phyloP scores from a whole-genome alignment of 2,113 vertebrate genomes.

The Neoarius graeffei region DNA sequence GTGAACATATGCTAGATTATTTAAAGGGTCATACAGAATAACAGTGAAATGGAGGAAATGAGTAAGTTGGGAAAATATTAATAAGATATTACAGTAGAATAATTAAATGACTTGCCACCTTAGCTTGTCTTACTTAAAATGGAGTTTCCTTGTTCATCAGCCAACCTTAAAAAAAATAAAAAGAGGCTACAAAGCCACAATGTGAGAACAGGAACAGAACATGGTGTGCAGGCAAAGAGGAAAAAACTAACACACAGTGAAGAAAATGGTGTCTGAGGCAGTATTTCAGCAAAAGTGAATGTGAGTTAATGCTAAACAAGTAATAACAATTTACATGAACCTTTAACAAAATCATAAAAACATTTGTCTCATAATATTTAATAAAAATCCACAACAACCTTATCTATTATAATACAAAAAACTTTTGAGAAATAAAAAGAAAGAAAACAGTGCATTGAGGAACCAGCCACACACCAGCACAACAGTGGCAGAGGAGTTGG shows the following conservation, averaged over 20 bases:
- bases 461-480: conserved; percentile 54
- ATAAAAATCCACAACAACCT: conserved; percentile 44
- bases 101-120: background rate
- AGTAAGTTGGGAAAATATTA: background rate
- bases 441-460: conserved; percentile 49
- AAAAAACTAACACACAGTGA: background rate
- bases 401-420: conserved; percentile 65
- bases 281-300: conserved; percentile 3
- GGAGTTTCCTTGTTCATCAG: conserved; percentile 1
- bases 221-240: background rate
- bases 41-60: background rate
- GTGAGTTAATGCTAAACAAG: conserved; percentile 76
- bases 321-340: conserved; percentile 64
- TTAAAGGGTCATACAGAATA: background rate
- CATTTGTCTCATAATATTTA: conserved; percentile 39
- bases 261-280: background rate
- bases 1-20: background rate
- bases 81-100: background rate
- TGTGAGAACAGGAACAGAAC: background rate
- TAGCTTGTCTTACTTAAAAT: background rate
- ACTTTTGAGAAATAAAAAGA: background rate
- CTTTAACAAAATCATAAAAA: conserved; percentile 41
- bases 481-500: conserved; percentile 20
- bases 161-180: background rate
- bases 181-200: background rate